Evolutionary conservation across 2,797 vertebrate species (phyloP).

Genomic region (Sebastes hubbsi): DNA sequence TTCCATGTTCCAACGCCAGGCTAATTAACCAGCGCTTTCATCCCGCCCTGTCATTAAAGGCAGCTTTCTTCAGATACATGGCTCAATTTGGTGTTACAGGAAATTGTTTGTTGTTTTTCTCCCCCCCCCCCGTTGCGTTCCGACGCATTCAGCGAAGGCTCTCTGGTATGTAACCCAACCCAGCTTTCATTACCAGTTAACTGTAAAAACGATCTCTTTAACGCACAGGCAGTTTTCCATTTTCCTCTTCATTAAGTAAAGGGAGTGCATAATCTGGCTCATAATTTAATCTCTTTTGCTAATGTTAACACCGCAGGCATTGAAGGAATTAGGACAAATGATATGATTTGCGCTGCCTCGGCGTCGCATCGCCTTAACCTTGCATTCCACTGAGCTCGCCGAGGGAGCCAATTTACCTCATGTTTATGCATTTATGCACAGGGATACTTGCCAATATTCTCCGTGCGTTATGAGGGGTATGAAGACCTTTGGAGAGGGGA

Average conservation of each 20-base stretch:
- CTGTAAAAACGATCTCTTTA: slow-evolving; percentile 62
- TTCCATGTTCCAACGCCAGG: slow-evolving; percentile 3
- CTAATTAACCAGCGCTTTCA: slow-evolving; percentile 55
- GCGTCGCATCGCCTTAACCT: slow-evolving; percentile 23
- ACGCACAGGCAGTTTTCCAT: slow-evolving; percentile 67
- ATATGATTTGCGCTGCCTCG: slow-evolving; percentile 12
- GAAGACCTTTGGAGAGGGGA: slow-evolving; percentile 4
- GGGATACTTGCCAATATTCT: slow-evolving; percentile 22
- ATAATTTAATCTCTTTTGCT: slow-evolving; percentile 62
- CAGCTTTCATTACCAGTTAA: slow-evolving; percentile 68
- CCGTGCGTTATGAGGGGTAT: slow-evolving; percentile 32
- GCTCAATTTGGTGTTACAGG: slow-evolving; percentile 53
- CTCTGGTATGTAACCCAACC: slow-evolving; percentile 30
- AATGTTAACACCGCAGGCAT: slow-evolving; percentile 39
- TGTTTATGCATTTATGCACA: slow-evolving; percentile 55
- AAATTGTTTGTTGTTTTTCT: slow-evolving; percentile 38
- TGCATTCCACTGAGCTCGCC: slow-evolving; percentile 20
- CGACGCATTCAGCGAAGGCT: slow-evolving; percentile 6
- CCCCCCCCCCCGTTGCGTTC: not conserved
- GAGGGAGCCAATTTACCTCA: slow-evolving; percentile 39
- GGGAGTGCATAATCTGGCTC: slow-evolving; percentile 63
- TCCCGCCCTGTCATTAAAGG: slow-evolving; percentile 43
- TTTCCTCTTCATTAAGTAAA: slow-evolving; percentile 78
- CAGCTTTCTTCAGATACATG: slow-evolving; percentile 37
- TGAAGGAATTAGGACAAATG: slow-evolving; percentile 41